Evolutionary conservation across 2,113 vertebrate genomes (phyloP), one percentile per base, ranked within the genome.

Genomic region (Larimichthys crocea): DNA sequence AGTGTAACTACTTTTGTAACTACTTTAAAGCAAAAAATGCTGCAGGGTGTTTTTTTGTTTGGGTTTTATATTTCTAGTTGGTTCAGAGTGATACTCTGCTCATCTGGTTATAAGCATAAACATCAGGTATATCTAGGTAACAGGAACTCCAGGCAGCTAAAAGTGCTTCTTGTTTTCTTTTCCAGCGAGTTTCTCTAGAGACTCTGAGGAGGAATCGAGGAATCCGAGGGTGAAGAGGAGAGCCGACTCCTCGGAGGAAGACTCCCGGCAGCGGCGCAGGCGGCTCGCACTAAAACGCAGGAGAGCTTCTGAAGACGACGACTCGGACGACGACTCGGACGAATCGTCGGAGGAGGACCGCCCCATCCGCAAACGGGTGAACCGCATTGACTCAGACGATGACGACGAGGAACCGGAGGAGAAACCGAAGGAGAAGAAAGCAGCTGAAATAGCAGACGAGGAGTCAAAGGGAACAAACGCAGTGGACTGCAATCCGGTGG

Each of bases 361-460:
- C 5, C 97, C 97, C 0, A 65, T 97, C 71, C 96, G 97, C 6
- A 99, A 99, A 55, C 93, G 98, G 15, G 94, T 98, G 19, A 98
- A 98, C 63, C 96, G 97, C 10, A 99, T 99, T 0, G 98, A 98
- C 85, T 98, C 98, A 0, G 98, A 93, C 8, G 93, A 95, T 10
- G 91, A 92, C 0, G 94, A 95, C 0, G 94, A 94, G 0, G 29
- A 79, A 24, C 9, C 53, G 26, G 80, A 87, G 16, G 97, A 98
- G 50, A 95, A 91, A 78, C 80, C 16, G 55, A 85, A 79, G 68
- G 88, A 86, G 71, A 89, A 87, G 35, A 91, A 87, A 31, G 78
- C 69, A 49, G 2, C 83, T 56, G 80, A 95, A 90, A 96, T 60
- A 53, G 94, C 95, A 0, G 97, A 97, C 0, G 97, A 97, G 0